Base-by-base conservation (phyloP, 2,888 invertebrate genomes). In the Sesia apiformis region DNA sequence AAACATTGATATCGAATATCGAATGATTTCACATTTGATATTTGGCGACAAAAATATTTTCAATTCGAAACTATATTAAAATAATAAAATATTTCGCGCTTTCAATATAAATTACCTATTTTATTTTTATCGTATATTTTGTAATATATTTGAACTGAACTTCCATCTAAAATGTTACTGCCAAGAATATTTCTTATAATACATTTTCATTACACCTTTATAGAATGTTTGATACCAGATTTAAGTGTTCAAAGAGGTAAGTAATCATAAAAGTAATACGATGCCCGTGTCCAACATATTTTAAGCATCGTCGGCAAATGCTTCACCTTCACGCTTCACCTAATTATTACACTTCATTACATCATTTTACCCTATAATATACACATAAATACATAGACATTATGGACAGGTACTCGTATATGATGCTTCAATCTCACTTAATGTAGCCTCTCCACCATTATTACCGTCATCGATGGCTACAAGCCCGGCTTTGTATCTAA, bases 221-320 rank as follows among this genome's bases (percentile, higher is more conserved):
- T 71, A 51, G 57, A 73, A 69, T 76, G 81, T 63, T 38, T 66
- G 4, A 70, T 81, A 58, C 73, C 78, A n/a, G 61, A 58, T 43
- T 68, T 87, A 49, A 74, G 60, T 56, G 85, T 87, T 3, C 72
- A 65, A 42, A 76, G 63, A 66, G 39, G 84, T 84, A 74, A 76
- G 82, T 72, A 39, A 23, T 23, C 23, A 23, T 23, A 23, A 23
- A 23, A 23, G 23, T 23, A 23, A 23, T 23, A 23, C 23, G 23
- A 23, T 23, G 23, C 23, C 23, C 23, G 23, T 23, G 23, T 42
- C 5, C 42, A 42, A 42, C 7, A 42, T 42, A 6, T 42, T 42
- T 5, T 42, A 6, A 3, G 42, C 42, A 23, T 23, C 42, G 42
- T 42, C 7, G 7, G 42, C 42, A 42, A 42, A 5, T 42, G 6